Base-by-base conservation (phyloP, 2,797 vertebrate genomes). In the Eupleurogrammus muticus region DNA sequence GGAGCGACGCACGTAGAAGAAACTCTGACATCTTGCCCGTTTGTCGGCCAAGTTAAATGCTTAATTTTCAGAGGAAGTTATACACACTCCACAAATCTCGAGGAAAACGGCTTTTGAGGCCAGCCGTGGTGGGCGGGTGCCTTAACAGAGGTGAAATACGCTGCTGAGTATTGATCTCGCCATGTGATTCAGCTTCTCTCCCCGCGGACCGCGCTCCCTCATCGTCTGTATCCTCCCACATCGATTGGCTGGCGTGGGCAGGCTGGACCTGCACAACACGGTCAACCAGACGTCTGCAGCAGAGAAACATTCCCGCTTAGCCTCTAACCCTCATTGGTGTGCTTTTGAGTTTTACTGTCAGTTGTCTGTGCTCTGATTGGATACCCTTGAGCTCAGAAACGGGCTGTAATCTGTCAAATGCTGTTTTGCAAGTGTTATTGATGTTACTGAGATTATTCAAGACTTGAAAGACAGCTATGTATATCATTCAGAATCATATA, bases 121-220 rank as follows among this genome's bases (percentile, higher is more conserved):
- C 14, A 42, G 32, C 47, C 38, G 57, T 57, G 61, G 62, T 60
- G 63, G 60, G 81, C 46, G 73, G 68, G 69, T 54, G 62, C 73
- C 75, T 86, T 58, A 62, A 57, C 58, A 56, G 77, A 72, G 80
- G 76, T 87, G 69, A 87, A 86, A 89, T 80, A 82, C 56, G 34
- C 73, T 74, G 85, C 85, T 66, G 84, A 54, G 74, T 85, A 93
- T 92, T 66, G 91, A 92, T 87, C 35, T 19, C 53, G 65, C 75
- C 77, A 79, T 79, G 84, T 89, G 88, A 89, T 80, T 69, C 73
- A 56, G 42, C 82, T 65, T 57, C 64, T 66, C 70, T 67, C 79
- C 80, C 71, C 13, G 64, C 48, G 54, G 83, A 62, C 75, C 34
- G 57, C 34, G 73, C 77, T 83, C 68, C 78, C 75, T 87, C 80